Conservation (phyloP, 1,140 invertebrate species). For the Gyrodactylus bullatarudis region DNA sequence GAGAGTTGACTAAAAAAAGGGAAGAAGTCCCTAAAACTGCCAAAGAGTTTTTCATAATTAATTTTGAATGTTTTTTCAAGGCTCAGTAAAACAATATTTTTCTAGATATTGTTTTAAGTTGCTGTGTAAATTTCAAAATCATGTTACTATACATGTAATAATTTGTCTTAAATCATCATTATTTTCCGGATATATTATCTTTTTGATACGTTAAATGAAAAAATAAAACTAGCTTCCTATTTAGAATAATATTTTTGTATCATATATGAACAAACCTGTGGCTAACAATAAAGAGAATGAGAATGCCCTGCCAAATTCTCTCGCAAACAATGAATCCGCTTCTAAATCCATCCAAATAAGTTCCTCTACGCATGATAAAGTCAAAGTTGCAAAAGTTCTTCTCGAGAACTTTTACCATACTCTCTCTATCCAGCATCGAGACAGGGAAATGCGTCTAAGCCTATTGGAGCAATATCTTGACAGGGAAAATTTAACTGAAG, state of each 20-base stretch:
- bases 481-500: slow-evolving; percentile 36
- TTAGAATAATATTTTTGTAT: too few species aligned
- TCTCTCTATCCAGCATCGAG: slow-evolving; percentile 72
- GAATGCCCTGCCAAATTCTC: not conserved
- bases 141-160: not conserved
- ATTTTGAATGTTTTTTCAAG: not conserved
- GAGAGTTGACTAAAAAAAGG: too few species aligned
- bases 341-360: slow-evolving; percentile 31
- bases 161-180: too few species aligned
- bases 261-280: not conserved
- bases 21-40: too few species aligned
- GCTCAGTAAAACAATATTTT: not conserved
- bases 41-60: not conserved
- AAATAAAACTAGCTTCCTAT: too few species aligned
- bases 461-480: slow-evolving; percentile 68
- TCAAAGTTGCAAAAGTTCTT: slow-evolving; percentile 88
- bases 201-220: not conserved
- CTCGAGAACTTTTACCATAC: slow-evolving; percentile 97
- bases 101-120: not conserved
- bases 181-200: too few species aligned
- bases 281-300: not conserved
- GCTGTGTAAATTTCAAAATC: not conserved
- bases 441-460: slow-evolving; percentile 31
- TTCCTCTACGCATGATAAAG: slow-evolving; percentile 84
- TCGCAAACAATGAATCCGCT: not conserved